Base-by-base conservation (phyloP, 2,113 vertebrate species). In the Anhinga rufa region DNA sequence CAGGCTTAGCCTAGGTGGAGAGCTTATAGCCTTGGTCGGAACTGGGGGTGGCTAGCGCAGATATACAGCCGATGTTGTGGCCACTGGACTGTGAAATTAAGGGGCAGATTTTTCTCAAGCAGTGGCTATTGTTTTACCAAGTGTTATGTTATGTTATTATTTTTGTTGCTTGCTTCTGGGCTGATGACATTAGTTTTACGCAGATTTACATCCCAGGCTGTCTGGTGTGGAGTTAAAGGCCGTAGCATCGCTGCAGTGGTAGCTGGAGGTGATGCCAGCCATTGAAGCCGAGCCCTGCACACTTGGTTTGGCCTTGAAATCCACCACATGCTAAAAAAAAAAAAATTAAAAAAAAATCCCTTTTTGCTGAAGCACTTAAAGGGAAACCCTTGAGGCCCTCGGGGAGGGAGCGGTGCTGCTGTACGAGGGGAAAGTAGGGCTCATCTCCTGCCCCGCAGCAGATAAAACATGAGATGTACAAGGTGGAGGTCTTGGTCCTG, bases 261-360 rank as follows among this genome's bases (percentile, higher is more conserved):
- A 82, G 66, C 62, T 60, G 51, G 60, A 65, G 51, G 19, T 36
- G 61, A 55, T 66, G 24, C 68, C 55, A 58, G 34, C 25, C 14
- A 5, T 12, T 0, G 2, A 86, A 19, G 75, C 55, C 0, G 0
- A 66, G 49, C 54, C 36, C 58, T 57, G 16, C 18, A 9, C 17
- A 1, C 31, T 72, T 18, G 21, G 7, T 34, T 91, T 92, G 72
- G 19, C 77, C 36, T 65, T 62, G 48, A 78, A 84, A 92, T 51
- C 81, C 42, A 46, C 42, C 1, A 2, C 1, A 5, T 31, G 19
- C n/a, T 48, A 57, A 44, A 58, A 64, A 61, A 82, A 36, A 14
- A 18, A 31, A 25, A 21, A 7, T 12, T 12, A 52, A 14, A 42
- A 55, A 17, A 62, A 70, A 82, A 64, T 10, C 44, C 17, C 14